phyloP scores from a whole-genome alignment of 1,140 invertebrate species.

The Elysia chlorotica region DNA sequence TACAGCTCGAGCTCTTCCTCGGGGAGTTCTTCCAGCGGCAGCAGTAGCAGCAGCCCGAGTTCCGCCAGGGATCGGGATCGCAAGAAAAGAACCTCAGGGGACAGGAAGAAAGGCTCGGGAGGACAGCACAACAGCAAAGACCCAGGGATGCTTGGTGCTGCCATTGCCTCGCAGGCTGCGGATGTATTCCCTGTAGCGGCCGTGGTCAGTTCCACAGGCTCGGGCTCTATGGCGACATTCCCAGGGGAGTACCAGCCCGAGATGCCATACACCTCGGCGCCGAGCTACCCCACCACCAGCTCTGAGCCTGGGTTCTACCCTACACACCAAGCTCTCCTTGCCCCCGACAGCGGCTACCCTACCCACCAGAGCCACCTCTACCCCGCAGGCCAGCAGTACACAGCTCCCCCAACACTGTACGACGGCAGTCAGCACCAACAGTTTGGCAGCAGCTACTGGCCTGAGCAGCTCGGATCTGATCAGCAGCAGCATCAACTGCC shows the following conservation, averaged over 20 bases:
- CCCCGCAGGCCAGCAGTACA: not conserved
- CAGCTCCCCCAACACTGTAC: not conserved
- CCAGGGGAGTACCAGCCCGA: not conserved
- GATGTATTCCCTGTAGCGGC: no score
- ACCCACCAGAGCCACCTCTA: not conserved
- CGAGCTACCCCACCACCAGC: not conserved
- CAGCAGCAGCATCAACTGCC: no score
- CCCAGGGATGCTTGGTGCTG: no score
- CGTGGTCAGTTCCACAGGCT: no score
- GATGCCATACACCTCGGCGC: not conserved
- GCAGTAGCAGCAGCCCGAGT: slow-evolving; percentile 23
- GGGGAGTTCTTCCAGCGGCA: slow-evolving; percentile 25
- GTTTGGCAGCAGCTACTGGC: no score
- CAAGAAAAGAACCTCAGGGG: slow-evolving; percentile 2
- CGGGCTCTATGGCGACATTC: no score
- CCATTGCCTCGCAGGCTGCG: no score
- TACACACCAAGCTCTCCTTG: not conserved
- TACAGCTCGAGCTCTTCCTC: slow-evolving; percentile 33
- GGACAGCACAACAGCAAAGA: slow-evolving; percentile 12
- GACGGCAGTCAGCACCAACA: no score
- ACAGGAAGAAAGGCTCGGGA: slow-evolving; percentile 24
- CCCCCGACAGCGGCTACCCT: not conserved
- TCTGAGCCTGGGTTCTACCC: not conserved
- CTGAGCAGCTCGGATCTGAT: no score
- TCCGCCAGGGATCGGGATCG: slow-evolving; percentile 12